A percentile compares a stretch with the other conserved stretches of the same genome.
phyloP scores from a whole-genome alignment of 2,797 vertebrate species.

The Cuniculus paca region DNA sequence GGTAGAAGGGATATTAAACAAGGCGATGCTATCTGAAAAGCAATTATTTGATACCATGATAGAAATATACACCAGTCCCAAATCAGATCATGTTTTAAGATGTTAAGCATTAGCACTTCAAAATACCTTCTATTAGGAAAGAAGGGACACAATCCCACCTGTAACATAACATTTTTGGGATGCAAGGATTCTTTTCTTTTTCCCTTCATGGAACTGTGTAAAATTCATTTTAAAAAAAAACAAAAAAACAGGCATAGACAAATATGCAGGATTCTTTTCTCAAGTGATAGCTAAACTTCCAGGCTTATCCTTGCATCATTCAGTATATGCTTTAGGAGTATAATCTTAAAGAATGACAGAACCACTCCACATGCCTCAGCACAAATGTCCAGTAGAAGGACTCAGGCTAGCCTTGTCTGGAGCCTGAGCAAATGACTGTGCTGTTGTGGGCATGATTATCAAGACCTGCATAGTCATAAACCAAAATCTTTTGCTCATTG shows the following conservation, averaged over 20 bases:
- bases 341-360: neutral
- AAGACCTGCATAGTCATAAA: neutral
- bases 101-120: neutral
- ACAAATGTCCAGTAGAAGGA: neutral
- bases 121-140: neutral
- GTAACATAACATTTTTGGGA: neutral
- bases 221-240: too few species aligned
- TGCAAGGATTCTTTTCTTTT: neutral
- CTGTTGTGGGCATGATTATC: neutral
- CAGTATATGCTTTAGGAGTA: neutral
- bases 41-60: neutral
- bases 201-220: neutral
- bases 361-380: neutral
- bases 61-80: neutral
- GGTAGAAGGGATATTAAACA: neutral
- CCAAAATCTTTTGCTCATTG: neutral
- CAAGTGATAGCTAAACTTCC: neutral
- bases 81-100: neutral
- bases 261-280: conserved; percentile 3
- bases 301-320: neutral
- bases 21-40: neutral
- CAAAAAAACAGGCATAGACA: neutral
- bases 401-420: neutral
- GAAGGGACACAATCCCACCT: neutral
- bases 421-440: neutral